Base-by-base conservation (phyloP, 2,113 vertebrate genomes). In the Otus sunia region DNA sequence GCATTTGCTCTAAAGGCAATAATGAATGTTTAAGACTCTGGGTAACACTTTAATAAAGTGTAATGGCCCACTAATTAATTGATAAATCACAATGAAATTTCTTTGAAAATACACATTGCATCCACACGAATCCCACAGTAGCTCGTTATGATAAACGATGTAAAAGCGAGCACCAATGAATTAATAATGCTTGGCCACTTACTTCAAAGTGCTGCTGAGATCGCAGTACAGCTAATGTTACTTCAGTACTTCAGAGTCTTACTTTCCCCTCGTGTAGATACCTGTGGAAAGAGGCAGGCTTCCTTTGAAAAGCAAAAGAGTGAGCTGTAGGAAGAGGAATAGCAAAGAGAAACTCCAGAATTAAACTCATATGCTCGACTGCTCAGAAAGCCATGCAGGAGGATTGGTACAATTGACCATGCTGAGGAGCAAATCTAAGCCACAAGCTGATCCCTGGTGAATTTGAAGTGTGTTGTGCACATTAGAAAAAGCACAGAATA, bases 171-270 rank as follows among this genome's bases (percentile, higher is more conserved):
- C 58, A 39, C 29, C 58, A 15, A 8, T 90, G 73, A 72, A 84
- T 95, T 92, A 67, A 76, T 93, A 93, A 76, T 62, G 39, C n/a
- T 76, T 14, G 34, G 87, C 78, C 36, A 62, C 76, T 96, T 63
- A 75, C 41, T 82, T 76, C 34, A 60, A 95, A 90, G 82, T 49
- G 34, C 53, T 88, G 43, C 69, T 84, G 68, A 76, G 91, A 71
- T 66, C 6, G 4, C 71, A 66, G 23, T 14, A 69, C 1, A 7
- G 63, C 68, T 80, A 69, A 17, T 71, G 81, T 32, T 90, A 59
- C 41, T 79, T 62, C 88, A 67, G 69, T 47, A 45, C n/a, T 71
- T 64, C 43, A 60, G 74, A 75, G 49, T 39, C 45, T 86, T 56
- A 30, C 50, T 47, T 58, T 68, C 25, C 37, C 30, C n/a, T 89